Conservation (phyloP, 1,140 invertebrate genomes). For the Nasonia vitripennis region DNA sequence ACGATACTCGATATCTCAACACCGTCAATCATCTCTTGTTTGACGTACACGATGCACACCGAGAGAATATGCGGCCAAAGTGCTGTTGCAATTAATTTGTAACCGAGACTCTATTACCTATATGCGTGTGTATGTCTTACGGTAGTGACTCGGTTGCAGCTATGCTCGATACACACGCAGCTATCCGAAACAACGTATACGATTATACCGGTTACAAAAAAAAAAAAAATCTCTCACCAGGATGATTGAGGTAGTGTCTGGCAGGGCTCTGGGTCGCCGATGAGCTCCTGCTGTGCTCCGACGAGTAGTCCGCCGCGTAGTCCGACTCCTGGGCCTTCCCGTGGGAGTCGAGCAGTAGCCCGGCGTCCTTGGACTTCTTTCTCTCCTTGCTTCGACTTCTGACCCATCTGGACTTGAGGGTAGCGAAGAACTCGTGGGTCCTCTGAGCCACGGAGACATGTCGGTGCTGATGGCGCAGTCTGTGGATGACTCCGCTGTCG, state of each 20-base stretch:
- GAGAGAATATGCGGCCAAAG: too few relatives aligned
- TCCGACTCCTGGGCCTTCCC: slow-evolving; percentile 75
- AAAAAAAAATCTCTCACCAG: slow-evolving; percentile 66
- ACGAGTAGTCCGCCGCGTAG: slow-evolving; percentile 84
- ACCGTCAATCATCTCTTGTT: too few relatives aligned
- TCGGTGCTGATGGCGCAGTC: slow-evolving; percentile 65
- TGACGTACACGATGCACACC: too few relatives aligned
- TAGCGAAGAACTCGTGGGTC: slow-evolving; percentile 83
- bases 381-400: slow-evolving; percentile 79
- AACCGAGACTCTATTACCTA: too few relatives aligned
- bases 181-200: not conserved
- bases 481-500: slow-evolving; percentile 56
- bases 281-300: slow-evolving; percentile 80
- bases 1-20: too few relatives aligned
- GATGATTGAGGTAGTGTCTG: slow-evolving; percentile 74
- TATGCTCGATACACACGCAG: slow-evolving; percentile 1
- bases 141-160: too few relatives aligned
- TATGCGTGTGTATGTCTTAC: too few relatives aligned
- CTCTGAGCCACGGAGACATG: slow-evolving; percentile 79
- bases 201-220: not conserved
- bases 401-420: slow-evolving; percentile 81
- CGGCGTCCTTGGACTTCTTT: slow-evolving; percentile 68
- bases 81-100: too few relatives aligned
- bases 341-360: slow-evolving; percentile 68
- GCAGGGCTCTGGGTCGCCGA: slow-evolving; percentile 82